phyloP scores from a whole-genome alignment of 2,888 invertebrate genomes.

The Leptinotarsa tumamoca region DNA sequence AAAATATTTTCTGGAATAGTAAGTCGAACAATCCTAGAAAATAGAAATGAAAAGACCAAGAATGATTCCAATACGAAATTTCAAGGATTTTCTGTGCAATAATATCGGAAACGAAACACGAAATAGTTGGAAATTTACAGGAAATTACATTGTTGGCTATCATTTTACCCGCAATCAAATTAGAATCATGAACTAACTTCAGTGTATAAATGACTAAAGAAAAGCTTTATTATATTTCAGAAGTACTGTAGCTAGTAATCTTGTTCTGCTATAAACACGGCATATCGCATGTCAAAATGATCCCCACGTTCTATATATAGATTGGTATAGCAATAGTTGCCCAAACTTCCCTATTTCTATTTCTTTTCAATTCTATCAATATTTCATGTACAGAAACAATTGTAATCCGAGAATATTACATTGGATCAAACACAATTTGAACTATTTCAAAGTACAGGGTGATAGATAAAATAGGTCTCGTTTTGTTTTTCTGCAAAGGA shows the following conservation, averaged over 20 bases:
- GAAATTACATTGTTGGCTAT: constrained; percentile 26
- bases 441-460: neutral
- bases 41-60: neutral
- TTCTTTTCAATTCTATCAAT: constrained; percentile 6
- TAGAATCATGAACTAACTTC: constrained; percentile 38
- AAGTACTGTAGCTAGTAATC: constrained; percentile 42
- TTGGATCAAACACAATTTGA: constrained; percentile 18
- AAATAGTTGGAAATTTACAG: constrained; percentile 17
- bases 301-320: constrained; percentile 39
- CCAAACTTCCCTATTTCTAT: constrained; percentile 12
- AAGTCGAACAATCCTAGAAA: neutral
- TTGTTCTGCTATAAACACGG: constrained; percentile 48
- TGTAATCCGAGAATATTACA: constrained; percentile 2
- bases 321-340: constrained; percentile 2
- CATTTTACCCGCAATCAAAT: constrained; percentile 43
- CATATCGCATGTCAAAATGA: constrained; percentile 55
- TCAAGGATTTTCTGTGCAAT: constrained; percentile 3
- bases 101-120: constrained; percentile 16
- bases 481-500: too few species aligned
- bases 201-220: constrained; percentile 42
- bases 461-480: neutral
- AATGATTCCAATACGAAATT: neutral
- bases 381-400: constrained; percentile 15
- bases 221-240: constrained; percentile 45
- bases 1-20: neutral